These are phyloP conservation scores for Pterocles gutturalis DNA, from an alignment of 2,113 vertebrate species.

Conservation along the genomic window DNA sequence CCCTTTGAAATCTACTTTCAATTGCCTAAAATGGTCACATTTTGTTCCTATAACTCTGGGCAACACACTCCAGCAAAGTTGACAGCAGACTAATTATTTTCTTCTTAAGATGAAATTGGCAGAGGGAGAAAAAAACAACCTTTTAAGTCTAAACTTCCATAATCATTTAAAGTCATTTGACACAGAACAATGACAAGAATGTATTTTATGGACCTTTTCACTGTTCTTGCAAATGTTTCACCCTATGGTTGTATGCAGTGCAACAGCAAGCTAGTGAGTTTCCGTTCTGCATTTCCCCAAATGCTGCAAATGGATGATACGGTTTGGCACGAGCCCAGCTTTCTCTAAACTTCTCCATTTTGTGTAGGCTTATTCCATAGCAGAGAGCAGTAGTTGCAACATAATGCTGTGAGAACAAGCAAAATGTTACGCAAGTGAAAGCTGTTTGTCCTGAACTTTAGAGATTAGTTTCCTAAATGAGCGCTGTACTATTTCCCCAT, in stretches of 20 bases:
- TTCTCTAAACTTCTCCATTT: slow-evolving; percentile 71
- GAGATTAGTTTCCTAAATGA: slow-evolving; percentile 74
- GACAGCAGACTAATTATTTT: not conserved
- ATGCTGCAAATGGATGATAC: slow-evolving; percentile 63
- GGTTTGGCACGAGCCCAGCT: slow-evolving; percentile 60
- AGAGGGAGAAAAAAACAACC: not conserved
- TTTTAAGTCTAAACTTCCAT: not conserved
- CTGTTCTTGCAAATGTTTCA: slow-evolving; percentile 23
- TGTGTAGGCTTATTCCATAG: slow-evolving; percentile 62
- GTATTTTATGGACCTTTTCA: slow-evolving; percentile 39
- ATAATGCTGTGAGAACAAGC: slow-evolving; percentile 55
- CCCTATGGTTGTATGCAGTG: not conserved
- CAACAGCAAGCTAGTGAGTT: slow-evolving; percentile 39
- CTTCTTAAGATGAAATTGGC: not conserved
- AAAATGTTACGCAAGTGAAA: slow-evolving; percentile 61
- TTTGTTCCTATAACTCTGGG: not conserved
- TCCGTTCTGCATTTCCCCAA: slow-evolving; percentile 54
- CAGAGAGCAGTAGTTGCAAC: slow-evolving; percentile 71
- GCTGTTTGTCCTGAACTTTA: slow-evolving; percentile 71
- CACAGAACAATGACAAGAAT: not conserved
- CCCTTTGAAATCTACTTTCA: slow-evolving; percentile 5
- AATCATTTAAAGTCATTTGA: not conserved
- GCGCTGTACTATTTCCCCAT: slow-evolving; percentile 65
- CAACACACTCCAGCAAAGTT: not conserved
- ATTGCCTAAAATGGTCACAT: not conserved